Conservation (phyloP, 2,888 invertebrate genomes). For the Lampropteryx suffumata region DNA sequence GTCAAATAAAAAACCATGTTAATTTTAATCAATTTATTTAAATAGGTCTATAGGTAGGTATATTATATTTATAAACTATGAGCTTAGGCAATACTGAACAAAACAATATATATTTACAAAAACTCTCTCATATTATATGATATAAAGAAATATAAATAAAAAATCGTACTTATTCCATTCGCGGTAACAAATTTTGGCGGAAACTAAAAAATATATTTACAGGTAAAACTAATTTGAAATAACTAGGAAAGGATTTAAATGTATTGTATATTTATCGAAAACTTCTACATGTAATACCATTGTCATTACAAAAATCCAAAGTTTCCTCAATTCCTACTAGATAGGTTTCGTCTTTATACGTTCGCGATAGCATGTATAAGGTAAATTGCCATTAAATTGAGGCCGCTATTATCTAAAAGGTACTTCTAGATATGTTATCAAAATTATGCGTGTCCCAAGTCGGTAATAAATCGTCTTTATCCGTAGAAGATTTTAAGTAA, state of each 20-base stretch:
- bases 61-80: conserved; percentile 70
- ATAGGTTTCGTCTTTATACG: conserved; percentile 33
- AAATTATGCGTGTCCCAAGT: conserved; percentile 22
- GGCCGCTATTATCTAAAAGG: conserved; percentile 25
- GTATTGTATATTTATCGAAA: conserved; percentile 63
- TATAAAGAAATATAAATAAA: conserved; percentile 47
- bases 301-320: conserved; percentile 47
- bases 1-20: conserved; percentile 1
- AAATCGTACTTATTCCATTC: conserved; percentile 41
- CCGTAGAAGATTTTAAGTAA: conserved; percentile 23
- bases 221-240: conserved; percentile 47
- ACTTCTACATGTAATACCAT: conserved; percentile 42
- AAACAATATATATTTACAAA: conserved; percentile 79
- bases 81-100: conserved; percentile 79
- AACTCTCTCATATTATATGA: conserved; percentile 57
- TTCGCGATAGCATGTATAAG: conserved; percentile 5
- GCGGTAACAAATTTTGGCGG: conserved; percentile 68
- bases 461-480: conserved; percentile 26
- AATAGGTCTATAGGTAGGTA: conserved; percentile 60
- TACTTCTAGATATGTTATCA: conserved; percentile 37
- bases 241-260: conserved; percentile 41
- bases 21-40: conserved; percentile 54
- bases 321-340: conserved; percentile 55
- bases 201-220: conserved; percentile 71
- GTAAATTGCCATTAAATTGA: conserved; percentile 30